Percentiles rank a stretch among this genome's conserved stretches.
phyloP scores from a whole-genome alignment of 2,888 invertebrate species.

The Andricus curvator region DNA sequence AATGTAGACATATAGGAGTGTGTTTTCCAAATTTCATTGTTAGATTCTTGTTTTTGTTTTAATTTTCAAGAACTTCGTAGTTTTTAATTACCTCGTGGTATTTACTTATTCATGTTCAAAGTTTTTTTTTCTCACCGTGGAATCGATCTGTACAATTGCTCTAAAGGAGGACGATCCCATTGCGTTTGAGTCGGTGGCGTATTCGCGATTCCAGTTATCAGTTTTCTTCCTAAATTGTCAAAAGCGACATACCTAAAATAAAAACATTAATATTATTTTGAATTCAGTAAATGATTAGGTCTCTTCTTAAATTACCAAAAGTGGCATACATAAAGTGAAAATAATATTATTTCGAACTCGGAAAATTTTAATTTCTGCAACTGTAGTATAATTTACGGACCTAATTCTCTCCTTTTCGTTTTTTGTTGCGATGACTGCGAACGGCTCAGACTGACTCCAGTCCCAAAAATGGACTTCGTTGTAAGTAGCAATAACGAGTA shows the following conservation, averaged over 20 bases:
- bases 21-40: no score
- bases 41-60: no score
- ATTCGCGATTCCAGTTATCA: conserved; percentile 92
- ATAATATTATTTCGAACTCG: neutral
- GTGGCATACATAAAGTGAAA: conserved; percentile 2
- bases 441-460: conserved; percentile 89
- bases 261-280: conserved; percentile 27
- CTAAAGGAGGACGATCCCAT: conserved; percentile 78
- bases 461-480: conserved; percentile 95
- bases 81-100: neutral
- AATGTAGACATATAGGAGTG: no score
- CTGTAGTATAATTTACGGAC: conserved; percentile 76
- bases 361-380: no score
- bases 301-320: neutral
- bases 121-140: conserved; percentile 47
- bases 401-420: conserved; percentile 90
- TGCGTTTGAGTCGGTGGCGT: conserved; percentile 78
- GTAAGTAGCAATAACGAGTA: conserved; percentile 91
- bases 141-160: conserved; percentile 58
- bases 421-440: conserved; percentile 87
- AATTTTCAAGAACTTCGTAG: no score
- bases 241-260: conserved; percentile 89
- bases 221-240: conserved; percentile 88
- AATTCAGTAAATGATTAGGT: neutral
- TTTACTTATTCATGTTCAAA: neutral